Conservation (phyloP, 2,888 invertebrate species). For the Gandaritis pyraliata region DNA sequence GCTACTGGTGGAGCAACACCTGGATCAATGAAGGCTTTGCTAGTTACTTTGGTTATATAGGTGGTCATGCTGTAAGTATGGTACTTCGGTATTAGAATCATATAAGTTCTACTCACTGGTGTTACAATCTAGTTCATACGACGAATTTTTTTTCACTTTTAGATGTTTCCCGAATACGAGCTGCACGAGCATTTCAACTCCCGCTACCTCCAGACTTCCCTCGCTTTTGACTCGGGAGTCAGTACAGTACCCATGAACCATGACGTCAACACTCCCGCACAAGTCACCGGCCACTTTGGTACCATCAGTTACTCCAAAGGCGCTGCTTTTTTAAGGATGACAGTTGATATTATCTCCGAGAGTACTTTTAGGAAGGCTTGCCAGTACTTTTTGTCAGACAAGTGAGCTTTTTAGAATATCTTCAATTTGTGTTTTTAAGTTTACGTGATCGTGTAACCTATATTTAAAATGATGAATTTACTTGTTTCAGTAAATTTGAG, state of each 20-base stretch:
- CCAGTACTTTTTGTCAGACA: constrained; percentile 66
- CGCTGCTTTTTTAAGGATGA: constrained; percentile 75
- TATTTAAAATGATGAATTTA: neutral
- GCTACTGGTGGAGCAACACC: constrained; percentile 89
- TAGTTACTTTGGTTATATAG: constrained; percentile 87
- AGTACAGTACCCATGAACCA: constrained; percentile 83
- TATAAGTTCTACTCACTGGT: no score
- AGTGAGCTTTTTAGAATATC: constrained; percentile 72
- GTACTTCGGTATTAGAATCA: no score
- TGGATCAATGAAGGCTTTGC: constrained; percentile 92
- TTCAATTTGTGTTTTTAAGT: no score
- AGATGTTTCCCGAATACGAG: constrained; percentile 87
- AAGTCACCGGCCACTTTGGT: constrained; percentile 87
- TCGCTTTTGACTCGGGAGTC: constrained; percentile 73
- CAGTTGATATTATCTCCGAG: constrained; percentile 65
- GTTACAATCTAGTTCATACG: no score
- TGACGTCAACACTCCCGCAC: constrained; percentile 84
- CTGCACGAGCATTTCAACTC: constrained; percentile 89
- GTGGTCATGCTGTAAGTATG: constrained; percentile 61
- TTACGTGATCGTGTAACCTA: no score
- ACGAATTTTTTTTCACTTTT: constrained; percentile 25
- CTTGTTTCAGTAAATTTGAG: constrained; percentile 60
- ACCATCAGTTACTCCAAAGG: constrained; percentile 89
- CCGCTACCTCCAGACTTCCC: constrained; percentile 87
- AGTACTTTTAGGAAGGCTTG: constrained; percentile 65